phyloP scores from a whole-genome alignment of 2,888 invertebrate species.

The Ennomos erosarius region DNA sequence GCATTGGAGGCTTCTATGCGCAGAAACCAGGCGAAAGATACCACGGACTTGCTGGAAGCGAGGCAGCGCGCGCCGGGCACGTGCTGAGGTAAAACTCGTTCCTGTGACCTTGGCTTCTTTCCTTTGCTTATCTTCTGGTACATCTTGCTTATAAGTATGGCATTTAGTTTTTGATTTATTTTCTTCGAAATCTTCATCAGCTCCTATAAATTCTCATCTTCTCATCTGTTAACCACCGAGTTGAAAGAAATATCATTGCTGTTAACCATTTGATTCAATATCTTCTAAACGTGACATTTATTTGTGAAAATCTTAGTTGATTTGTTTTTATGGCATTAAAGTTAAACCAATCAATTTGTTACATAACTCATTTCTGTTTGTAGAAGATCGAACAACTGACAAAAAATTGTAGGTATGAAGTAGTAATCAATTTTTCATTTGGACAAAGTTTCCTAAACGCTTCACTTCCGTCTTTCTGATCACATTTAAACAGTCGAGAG shows the following conservation, averaged over 20 bases:
- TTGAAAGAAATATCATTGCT: too few relatives aligned
- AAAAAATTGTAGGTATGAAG: constrained; percentile 10
- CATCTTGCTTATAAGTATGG: constrained; percentile 36
- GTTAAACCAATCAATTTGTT: constrained; percentile 1
- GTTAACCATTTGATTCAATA: constrained; percentile 38
- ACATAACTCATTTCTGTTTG: constrained; percentile 13
- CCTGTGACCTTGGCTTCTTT: constrained; percentile 61
- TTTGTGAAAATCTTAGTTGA: neutral
- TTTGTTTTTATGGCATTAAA: too few relatives aligned
- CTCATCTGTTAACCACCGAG: constrained; percentile 17
- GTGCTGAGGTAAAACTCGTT: constrained; percentile 71
- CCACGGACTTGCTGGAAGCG: constrained; percentile 50
- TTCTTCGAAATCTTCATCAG: constrained; percentile 27
- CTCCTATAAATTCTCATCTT: constrained; percentile 4
- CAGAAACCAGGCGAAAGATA: constrained; percentile 39
- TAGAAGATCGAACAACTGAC: constrained; percentile 1
- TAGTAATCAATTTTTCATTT: neutral
- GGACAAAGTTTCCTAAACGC: neutral
- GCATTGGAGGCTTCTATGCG: constrained; percentile 22
- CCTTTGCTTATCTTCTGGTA: constrained; percentile 46
- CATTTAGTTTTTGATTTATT: constrained; percentile 35
- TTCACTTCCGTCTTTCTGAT: constrained; percentile 9
- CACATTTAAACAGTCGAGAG: neutral
- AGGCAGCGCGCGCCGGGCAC: constrained; percentile 55
- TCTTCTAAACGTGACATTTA: constrained; percentile 28